Evolutionary conservation across 2,113 vertebrate genomes (phyloP).

Genomic region (human (Homo sapiens)): DNA sequence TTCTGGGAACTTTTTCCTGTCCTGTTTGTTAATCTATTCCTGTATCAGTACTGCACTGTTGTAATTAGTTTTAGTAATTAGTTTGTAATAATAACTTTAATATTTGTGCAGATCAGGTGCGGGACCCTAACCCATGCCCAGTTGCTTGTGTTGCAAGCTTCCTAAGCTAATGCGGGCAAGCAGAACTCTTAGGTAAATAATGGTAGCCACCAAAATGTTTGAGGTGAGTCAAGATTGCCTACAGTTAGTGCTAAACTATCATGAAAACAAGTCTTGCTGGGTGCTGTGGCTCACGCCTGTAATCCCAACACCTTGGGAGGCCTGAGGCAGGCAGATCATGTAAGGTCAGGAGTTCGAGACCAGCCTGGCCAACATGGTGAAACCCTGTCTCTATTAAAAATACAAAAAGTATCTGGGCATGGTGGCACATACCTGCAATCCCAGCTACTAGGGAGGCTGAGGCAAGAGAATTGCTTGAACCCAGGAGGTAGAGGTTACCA

Average conservation of each 20-base stretch:
- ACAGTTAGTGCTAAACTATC: background rate
- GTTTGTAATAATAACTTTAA: background rate
- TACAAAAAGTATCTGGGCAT: no score
- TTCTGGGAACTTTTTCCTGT: background rate
- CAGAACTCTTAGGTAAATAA: background rate
- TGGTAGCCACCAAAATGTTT: background rate
- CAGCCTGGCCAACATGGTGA: no score
- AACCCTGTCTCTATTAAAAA: no score
- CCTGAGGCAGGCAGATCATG: no score
- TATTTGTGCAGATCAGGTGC: background rate
- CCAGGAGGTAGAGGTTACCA: no score
- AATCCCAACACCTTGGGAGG: no score
- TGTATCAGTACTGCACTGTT: no score
- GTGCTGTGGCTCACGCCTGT: no score
- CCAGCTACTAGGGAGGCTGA: no score
- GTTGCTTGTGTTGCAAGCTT: background rate
- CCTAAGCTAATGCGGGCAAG: background rate
- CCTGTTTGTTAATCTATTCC: background rate
- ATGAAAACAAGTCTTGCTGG: rapidly evolving
- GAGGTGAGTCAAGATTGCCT: background rate
- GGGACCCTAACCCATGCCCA: background rate
- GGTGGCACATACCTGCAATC: no score
- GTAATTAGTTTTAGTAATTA: background rate
- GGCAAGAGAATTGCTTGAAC: no score
- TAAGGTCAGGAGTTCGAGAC: no score